A percentile compares a stretch with the other conserved stretches of the same genome.
Conservation (phyloP, 2,113 vertebrate species). For the Paedocypris sp. region DNA sequence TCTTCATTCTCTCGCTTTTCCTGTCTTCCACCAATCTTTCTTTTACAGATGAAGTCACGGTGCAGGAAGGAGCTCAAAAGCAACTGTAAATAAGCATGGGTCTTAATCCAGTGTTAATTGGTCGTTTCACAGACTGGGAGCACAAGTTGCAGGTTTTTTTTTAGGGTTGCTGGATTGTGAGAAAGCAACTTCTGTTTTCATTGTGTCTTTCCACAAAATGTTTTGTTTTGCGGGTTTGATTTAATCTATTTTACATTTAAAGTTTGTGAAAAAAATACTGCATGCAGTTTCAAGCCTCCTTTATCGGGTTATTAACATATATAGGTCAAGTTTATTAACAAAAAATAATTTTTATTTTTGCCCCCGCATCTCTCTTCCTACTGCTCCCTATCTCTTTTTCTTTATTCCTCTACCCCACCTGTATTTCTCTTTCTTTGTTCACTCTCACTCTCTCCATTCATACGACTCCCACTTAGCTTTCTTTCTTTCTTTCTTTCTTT, state of each 20-base stretch:
- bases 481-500: no score
- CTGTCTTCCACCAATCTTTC: constrained; percentile 22
- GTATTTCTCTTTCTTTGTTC: no score
- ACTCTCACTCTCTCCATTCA: no score
- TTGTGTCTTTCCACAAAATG: constrained; percentile 50
- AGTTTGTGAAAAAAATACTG: no score
- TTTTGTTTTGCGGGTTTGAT: no score
- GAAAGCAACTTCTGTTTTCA: constrained; percentile 43
- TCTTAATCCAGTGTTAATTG: constrained; percentile 99
- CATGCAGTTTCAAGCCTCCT: no score
- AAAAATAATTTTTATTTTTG: constrained; percentile 82
- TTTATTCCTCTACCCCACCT: no score
- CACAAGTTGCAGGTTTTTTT: constrained; percentile 63
- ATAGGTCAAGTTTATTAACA: constrained; percentile 99
- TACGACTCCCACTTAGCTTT: no score
- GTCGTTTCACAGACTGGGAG: constrained; percentile 84
- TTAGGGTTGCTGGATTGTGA: constrained; percentile 55
- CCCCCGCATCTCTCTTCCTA: no score
- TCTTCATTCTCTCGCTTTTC: constrained; percentile 26
- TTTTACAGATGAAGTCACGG: constrained; percentile 77
- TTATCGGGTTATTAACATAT: constrained; percentile 71
- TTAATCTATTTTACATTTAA: no score
- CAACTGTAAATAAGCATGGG: constrained; percentile 99
- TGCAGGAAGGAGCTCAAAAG: constrained; percentile 97
- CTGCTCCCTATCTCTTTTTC: no score